Base-by-base conservation (phyloP, 30 jellyfish, hydroid and myxozoan species). In the Rhopilema esculentum region DNA sequence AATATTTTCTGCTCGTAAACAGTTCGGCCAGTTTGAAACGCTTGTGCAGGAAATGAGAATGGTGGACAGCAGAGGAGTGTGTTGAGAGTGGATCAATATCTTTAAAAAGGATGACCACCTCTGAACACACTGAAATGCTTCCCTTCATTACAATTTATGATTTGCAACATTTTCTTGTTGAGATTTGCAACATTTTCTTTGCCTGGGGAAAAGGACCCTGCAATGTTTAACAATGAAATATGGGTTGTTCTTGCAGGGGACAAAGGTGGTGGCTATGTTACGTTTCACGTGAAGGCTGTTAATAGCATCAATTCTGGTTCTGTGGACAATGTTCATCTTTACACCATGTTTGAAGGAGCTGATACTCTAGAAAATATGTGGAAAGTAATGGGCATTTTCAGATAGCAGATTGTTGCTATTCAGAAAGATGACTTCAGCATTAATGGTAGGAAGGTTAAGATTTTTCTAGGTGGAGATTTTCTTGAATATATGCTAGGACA, bases 161-260 rank as follows among this genome's bases (percentile, higher is more conserved):
- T 27, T 8, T 75, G 75, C 18, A n/a, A 9, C 80, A 40, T 18
- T 48, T 8, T 75, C 86, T 12, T 30, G 9, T n/a, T 21, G 62
- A 75, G 76, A 33, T 12, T 18, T 4, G 23, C 18, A 26, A 66
- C 22, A 66, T 12, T n/a, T n/a, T n/a, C n/a, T 51, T 51, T 51
- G 20, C 67, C 77, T 12, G 77, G 77, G 16, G 77, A 66, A 26
- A 16, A 66, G 12, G 77, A 66, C 22, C 77, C 77, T 12, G 15
- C 15, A 33, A 49, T 75, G 31, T 75, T 75, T 40, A 27, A 75
- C 27, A 48, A 75, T 33, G 86, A 75, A 23, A 75, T 75, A 28
- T 75, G 86, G 86, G 9, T 75, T 27, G 21, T 75, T 27, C 49
- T 75, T 27, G 64, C 73, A 33, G 86, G 86, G n/a, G 80, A 75